Percentiles rank a stretch among this genome's conserved stretches.
Evolutionary conservation across 2,797 vertebrate genomes (phyloP).

Genomic region (Sebastes alutus): DNA sequence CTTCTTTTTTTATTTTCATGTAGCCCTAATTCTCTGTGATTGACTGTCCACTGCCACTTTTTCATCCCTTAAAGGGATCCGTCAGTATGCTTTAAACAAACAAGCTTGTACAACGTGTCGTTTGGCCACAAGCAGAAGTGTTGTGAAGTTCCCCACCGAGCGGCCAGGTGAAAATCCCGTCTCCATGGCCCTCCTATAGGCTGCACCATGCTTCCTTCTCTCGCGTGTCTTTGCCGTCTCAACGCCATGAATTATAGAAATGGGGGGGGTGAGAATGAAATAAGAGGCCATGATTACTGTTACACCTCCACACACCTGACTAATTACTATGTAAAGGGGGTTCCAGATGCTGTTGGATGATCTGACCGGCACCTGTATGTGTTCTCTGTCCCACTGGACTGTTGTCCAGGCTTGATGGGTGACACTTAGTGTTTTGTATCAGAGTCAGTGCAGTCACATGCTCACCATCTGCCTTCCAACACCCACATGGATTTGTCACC

Average conservation of each 20-base stretch:
- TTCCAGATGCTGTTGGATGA: not conserved
- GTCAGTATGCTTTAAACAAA: not conserved
- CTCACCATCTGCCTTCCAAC: not conserved
- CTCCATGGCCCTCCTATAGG: not conserved
- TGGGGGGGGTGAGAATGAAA: not conserved
- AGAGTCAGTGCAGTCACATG: not conserved
- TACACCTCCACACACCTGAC: not conserved
- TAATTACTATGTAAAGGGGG: not conserved
- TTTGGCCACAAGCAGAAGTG: not conserved
- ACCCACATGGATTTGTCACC: not conserved
- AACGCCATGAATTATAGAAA: not conserved
- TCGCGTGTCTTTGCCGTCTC: not conserved
- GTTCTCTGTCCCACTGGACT: not conserved
- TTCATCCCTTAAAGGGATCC: not conserved
- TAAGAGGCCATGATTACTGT: not conserved
- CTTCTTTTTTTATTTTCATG: no score
- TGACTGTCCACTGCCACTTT: not conserved
- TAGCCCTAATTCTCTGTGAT: not conserved
- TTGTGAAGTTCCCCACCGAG: not conserved
- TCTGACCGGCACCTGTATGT: not conserved
- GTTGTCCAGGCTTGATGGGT: not conserved
- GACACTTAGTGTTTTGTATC: not conserved
- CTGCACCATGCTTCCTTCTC: not conserved
- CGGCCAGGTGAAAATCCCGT: not conserved
- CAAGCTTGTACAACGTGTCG: not conserved